These are phyloP conservation scores for Drosophila peninsularis DNA, from an alignment of 2,888 invertebrate genomes.

Conservation along the genomic window DNA sequence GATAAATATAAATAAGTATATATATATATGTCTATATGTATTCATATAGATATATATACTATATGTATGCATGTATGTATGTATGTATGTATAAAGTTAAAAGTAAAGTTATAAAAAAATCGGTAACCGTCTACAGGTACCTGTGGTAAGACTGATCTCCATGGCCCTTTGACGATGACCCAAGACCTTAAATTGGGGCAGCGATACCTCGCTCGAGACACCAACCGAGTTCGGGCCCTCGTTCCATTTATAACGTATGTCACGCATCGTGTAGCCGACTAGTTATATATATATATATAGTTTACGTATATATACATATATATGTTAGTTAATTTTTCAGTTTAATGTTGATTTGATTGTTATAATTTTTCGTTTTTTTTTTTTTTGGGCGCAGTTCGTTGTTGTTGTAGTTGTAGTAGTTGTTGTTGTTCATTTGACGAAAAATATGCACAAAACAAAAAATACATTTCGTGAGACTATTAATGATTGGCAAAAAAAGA, in stretches of 20 bases:
- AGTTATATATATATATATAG: conserved; percentile 29
- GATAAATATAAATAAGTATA: conserved; percentile 20
- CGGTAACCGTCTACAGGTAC: conserved; percentile 88
- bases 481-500: conserved; percentile 70
- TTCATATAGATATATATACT: conserved; percentile 18
- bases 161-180: conserved; percentile 97
- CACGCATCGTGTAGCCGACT: conserved; percentile 99
- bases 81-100: conserved; percentile 49
- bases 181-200: conserved; percentile 99
- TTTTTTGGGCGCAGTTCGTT: conserved; percentile 45
- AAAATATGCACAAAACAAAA: conserved; percentile 83
- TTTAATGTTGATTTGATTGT: conserved; percentile 40
- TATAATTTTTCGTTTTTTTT: conserved; percentile 8
- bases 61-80: conserved; percentile 22
- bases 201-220: conserved; percentile 97
- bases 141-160: conserved; percentile 98
- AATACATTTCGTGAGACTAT: conserved; percentile 84
- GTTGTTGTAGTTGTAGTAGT: conserved; percentile 62
- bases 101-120: conserved; percentile 79
- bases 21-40: conserved; percentile 14
- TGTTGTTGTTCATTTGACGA: conserved; percentile 73
- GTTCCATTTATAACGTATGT: conserved; percentile 99
- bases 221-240: conserved; percentile 97
- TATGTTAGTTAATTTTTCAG: conserved; percentile 33
- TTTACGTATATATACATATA: conserved; percentile 39